A percentile compares a stretch with the other conserved stretches of the same genome.
Evolutionary conservation across 2,113 vertebrate genomes (phyloP).

Genomic region (Phaethon lepturus): DNA sequence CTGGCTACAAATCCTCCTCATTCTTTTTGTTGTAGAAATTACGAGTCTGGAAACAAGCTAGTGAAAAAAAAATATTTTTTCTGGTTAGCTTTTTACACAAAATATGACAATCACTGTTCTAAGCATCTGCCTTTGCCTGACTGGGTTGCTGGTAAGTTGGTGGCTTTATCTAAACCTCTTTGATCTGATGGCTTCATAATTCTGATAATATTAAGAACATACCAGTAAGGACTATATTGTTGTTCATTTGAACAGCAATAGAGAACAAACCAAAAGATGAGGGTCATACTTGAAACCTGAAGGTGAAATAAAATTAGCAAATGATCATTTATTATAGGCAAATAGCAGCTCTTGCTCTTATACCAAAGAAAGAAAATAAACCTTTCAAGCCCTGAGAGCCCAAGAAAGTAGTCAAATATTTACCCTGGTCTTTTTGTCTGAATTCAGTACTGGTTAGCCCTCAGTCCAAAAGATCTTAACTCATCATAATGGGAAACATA

Average conservation of each 20-base stretch:
- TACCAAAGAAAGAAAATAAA: neutral
- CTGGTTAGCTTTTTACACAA: conserved; percentile 9
- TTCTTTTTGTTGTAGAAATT: conserved; percentile 18
- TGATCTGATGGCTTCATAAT: neutral
- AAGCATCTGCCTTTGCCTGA: neutral
- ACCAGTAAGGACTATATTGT: neutral
- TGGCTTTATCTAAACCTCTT: neutral
- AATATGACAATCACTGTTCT: neutral
- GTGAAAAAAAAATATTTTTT: neutral
- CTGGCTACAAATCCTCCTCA: conserved; percentile 34
- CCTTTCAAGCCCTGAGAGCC: neutral
- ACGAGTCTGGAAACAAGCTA: conserved; percentile 30
- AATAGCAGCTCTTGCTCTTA: neutral
- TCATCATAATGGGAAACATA: neutral
- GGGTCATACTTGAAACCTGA: neutral
- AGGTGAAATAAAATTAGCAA: neutral
- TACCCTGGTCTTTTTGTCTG: neutral
- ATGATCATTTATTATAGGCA: neutral
- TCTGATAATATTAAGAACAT: neutral
- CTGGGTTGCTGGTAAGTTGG: neutral
- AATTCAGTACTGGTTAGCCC: neutral
- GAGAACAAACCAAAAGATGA: neutral
- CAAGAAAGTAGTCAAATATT: neutral
- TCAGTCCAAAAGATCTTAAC: neutral
- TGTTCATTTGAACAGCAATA: neutral